A percentile compares a stretch with the other conserved stretches of the same genome.
These are phyloP conservation scores for Colinus virginianus DNA, from an alignment of 2,113 vertebrate species.

Conservation along the genomic window DNA sequence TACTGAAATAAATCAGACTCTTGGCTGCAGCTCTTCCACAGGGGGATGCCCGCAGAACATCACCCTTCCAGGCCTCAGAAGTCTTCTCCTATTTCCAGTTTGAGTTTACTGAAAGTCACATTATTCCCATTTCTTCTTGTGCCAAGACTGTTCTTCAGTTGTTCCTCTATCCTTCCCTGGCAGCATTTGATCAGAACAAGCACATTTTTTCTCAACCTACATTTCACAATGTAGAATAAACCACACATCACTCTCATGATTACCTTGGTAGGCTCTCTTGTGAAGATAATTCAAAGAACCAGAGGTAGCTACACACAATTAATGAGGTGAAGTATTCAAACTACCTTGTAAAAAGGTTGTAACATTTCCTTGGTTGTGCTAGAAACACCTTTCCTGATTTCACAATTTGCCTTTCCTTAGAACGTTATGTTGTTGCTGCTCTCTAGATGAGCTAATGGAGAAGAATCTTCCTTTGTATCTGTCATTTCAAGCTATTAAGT, in stretches of 20 bases:
- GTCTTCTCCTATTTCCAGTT: background rate
- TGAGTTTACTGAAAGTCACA: background rate
- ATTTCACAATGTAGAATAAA: rapidly evolving
- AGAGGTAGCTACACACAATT: background rate
- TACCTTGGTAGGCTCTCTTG: background rate
- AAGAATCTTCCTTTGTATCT: background rate
- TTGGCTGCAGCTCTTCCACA: background rate
- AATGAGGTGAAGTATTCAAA: background rate
- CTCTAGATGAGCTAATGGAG: background rate
- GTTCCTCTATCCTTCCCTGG: background rate
- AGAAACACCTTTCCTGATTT: background rate
- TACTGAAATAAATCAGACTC: background rate
- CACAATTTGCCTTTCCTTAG: background rate
- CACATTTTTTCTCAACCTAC: rapidly evolving
- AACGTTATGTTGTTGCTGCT: background rate
- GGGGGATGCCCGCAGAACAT: background rate
- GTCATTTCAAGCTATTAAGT: background rate
- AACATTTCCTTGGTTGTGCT: background rate
- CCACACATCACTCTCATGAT: background rate
- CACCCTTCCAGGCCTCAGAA: background rate
- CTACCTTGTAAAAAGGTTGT: background rate
- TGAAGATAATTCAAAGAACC: background rate
- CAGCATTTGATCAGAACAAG: background rate
- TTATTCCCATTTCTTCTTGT: background rate
- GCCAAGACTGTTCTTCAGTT: background rate